Evolutionary conservation across 2,113 vertebrate species (phyloP), one percentile per base, ranked within the genome.

Genomic region (Saguinus imperator): DNA sequence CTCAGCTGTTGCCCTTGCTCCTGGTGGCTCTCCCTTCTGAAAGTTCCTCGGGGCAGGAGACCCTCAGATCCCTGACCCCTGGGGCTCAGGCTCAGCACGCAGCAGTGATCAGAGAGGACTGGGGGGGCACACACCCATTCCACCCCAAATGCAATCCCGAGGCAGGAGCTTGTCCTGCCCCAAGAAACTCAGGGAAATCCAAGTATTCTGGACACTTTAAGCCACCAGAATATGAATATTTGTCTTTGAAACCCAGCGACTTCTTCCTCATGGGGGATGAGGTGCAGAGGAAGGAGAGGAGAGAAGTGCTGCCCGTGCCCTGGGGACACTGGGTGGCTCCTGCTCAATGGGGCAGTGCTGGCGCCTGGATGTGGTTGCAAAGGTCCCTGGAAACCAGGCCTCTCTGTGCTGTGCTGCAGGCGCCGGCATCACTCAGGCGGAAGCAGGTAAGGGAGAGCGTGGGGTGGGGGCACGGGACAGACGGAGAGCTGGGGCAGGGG

Each of bases 151-250:
- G 25, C 4, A 43, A 7, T 27, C 61, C 61, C 1, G 40, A 17
- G 25, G 73, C 25, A 45, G 43, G 13, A 29, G 73, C 23, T 40
- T 1, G 40, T 21, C 45, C 29, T 12, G 29, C 14, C 76, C 9
- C 48, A 6, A 12, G 48, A 29, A 43, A 43, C n/a, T 8, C 48
- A 7, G 25, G 43, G 21, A 27, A 23, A 0, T 8, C 48, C 43
- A 25, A 37, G 37, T 7, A 10, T 27, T 58, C 66, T n/a, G 17
- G 43, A 20, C 76, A 29, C 32, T 13, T 1, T 1, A 35, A 37
- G 80, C 17, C 50, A 14, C 0, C 27, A 1, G 80, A 9, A 45
- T 2, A 6, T 0, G 1, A 0, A 3, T 17, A 27, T 73, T 29
- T 23, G 43, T 5, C 21, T 48, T 11, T 8, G 18, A 37, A 52